phyloP scores from a whole-genome alignment of 2,113 vertebrate species.

The Melozone crissalis region DNA sequence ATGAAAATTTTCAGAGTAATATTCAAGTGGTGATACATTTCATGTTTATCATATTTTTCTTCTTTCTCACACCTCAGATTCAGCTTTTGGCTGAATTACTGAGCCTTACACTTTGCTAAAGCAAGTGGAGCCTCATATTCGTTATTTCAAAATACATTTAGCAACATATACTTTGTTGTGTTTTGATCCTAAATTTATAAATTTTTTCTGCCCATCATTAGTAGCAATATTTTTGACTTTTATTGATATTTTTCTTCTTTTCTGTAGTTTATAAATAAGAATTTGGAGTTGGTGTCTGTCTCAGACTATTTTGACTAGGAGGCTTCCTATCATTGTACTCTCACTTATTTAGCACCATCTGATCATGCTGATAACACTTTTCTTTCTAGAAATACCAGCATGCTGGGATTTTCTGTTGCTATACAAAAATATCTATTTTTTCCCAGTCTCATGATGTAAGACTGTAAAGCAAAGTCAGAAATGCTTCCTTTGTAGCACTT shows the following conservation, averaged over 20 bases:
- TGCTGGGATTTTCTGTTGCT: not conserved
- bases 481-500: not conserved
- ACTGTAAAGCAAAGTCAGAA: constrained; percentile 25
- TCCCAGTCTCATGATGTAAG: not conserved
- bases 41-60: not conserved
- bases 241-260: not conserved
- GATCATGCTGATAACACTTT: not conserved
- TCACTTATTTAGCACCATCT: not conserved
- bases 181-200: not conserved
- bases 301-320: not conserved
- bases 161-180: not conserved
- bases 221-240: not conserved
- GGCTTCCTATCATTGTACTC: not conserved
- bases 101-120: not conserved
- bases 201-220: not conserved
- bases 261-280: not conserved
- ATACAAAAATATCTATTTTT: not conserved
- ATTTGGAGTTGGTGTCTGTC: not conserved
- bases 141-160: not conserved
- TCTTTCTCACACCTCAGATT: not conserved
- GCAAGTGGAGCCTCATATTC: not conserved
- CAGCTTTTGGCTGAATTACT: not conserved
- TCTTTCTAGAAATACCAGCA: not conserved
- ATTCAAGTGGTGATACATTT: not conserved
- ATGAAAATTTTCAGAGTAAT: not conserved